Evolutionary conservation across 2,888 invertebrate genomes (phyloP).

Genomic region (Isotomurus palustris): DNA sequence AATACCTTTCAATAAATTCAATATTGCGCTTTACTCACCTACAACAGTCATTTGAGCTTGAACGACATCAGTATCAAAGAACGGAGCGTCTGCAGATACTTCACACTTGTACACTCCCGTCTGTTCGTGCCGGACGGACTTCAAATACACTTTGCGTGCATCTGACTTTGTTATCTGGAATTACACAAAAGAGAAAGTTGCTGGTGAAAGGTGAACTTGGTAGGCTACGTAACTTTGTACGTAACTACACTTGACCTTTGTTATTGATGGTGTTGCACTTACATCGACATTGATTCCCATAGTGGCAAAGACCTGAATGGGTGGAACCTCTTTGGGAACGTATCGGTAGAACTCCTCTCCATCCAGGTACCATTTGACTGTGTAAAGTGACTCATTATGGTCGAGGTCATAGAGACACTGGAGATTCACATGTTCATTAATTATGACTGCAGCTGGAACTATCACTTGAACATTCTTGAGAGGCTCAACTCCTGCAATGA

Average conservation of each 20-base stretch:
- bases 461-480: conserved; percentile 66
- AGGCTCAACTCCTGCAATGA: conserved; percentile 43
- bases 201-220: background rate
- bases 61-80: conserved; percentile 44
- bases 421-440: conserved; percentile 63
- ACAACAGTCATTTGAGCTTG: conserved; percentile 46
- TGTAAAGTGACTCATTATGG: conserved; percentile 64
- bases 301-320: conserved; percentile 66
- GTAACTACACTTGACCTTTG: background rate
- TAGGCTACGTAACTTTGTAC: background rate
- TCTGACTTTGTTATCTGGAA: conserved; percentile 43
- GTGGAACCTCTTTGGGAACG: conserved; percentile 72
- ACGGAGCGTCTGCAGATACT: conserved; percentile 45
- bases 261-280: conserved; percentile 18
- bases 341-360: conserved; percentile 72
- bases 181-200: background rate
- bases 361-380: conserved; percentile 78
- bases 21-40: conserved; percentile 43
- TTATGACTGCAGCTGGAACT: conserved; percentile 67
- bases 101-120: conserved; percentile 45
- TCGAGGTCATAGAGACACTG: conserved; percentile 71
- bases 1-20: too few species aligned
- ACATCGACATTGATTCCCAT: conserved; percentile 73
- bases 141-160: conserved; percentile 42
- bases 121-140: conserved; percentile 45